These are phyloP conservation scores for Alectoris magna DNA, from an alignment of 2,797 vertebrate species.

Conservation along the genomic window DNA sequence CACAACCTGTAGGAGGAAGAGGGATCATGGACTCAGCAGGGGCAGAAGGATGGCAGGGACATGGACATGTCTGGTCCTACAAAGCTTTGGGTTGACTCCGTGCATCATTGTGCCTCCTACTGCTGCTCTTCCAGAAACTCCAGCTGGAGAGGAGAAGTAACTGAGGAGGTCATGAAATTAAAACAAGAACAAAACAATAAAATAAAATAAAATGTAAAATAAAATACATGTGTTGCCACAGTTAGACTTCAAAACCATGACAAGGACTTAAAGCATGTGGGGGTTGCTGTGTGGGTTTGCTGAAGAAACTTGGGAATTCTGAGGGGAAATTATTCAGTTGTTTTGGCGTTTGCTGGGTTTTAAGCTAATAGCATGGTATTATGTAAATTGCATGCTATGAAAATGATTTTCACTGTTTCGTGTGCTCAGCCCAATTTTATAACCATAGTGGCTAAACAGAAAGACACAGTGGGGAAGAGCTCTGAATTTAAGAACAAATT, in stretches of 20 bases:
- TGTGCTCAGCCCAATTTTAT: not conserved
- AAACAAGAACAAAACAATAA: not conserved
- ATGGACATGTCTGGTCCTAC: too few species aligned
- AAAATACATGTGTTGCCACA: not conserved
- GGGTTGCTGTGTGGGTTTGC: not conserved
- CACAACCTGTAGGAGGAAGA: accelerated
- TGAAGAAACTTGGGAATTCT: not conserved
- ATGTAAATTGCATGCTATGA: not conserved
- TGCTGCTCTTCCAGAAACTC: not conserved
- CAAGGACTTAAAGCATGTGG: not conserved
- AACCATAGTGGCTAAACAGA: not conserved
- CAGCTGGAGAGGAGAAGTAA: not conserved
- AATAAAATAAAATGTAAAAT: not conserved
- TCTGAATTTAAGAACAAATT: not conserved
- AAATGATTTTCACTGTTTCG: not conserved
- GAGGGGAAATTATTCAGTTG: not conserved
- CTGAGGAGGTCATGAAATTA: not conserved
- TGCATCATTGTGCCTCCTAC: not conserved
- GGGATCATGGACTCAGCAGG: not conserved
- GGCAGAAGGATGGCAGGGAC: not conserved
- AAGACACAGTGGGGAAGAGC: not conserved
- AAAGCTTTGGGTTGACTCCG: too few species aligned
- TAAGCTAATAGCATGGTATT: not conserved
- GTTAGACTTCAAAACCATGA: not conserved
- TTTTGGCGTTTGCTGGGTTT: not conserved